phyloP scores from a whole-genome alignment of 1,140 invertebrate species.

The Formica exsecta region DNA sequence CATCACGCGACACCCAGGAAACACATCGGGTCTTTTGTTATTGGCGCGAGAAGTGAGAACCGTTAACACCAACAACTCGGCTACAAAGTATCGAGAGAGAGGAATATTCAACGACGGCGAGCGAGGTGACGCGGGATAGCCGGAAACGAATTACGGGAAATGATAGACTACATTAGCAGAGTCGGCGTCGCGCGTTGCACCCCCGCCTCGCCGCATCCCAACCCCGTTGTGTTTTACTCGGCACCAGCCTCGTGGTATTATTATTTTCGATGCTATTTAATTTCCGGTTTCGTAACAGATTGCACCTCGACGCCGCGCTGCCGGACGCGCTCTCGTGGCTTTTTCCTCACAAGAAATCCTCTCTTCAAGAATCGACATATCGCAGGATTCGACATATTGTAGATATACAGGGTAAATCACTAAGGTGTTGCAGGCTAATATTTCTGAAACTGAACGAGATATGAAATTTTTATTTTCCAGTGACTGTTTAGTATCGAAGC shows the following conservation, averaged over 20 bases:
- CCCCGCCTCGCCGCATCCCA: slow-evolving; percentile 49
- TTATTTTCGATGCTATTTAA: slow-evolving; percentile 72
- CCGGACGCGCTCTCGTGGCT: background rate
- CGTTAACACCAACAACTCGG: slow-evolving; percentile 23
- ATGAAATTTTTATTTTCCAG: too few relatives aligned
- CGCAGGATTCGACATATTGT: background rate
- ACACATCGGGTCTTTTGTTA: slow-evolving; percentile 27
- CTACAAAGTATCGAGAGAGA: slow-evolving; percentile 31
- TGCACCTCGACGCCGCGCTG: slow-evolving; percentile 6
- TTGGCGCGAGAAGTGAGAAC: slow-evolving; percentile 31
- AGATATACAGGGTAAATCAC: background rate
- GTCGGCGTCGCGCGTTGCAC: slow-evolving; percentile 47
- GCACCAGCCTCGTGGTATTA: slow-evolving; percentile 43
- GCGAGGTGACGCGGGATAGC: slow-evolving; percentile 51
- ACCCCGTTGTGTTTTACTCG: slow-evolving; percentile 2
- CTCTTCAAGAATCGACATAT: background rate
- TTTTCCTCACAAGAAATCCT: background rate
- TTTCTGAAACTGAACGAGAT: too few relatives aligned
- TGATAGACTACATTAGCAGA: slow-evolving; percentile 69
- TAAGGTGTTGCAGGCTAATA: too few relatives aligned
- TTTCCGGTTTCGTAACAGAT: slow-evolving; percentile 79
- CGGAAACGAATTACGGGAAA: slow-evolving; percentile 80
- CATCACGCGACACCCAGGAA: slow-evolving; percentile 47
- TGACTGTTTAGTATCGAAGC: too few relatives aligned
- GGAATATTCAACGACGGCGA: background rate